Evolutionary conservation across 2,888 invertebrate species (phyloP), one percentile per base, ranked within the genome.

Genomic region (Drosophila rellima): DNA sequence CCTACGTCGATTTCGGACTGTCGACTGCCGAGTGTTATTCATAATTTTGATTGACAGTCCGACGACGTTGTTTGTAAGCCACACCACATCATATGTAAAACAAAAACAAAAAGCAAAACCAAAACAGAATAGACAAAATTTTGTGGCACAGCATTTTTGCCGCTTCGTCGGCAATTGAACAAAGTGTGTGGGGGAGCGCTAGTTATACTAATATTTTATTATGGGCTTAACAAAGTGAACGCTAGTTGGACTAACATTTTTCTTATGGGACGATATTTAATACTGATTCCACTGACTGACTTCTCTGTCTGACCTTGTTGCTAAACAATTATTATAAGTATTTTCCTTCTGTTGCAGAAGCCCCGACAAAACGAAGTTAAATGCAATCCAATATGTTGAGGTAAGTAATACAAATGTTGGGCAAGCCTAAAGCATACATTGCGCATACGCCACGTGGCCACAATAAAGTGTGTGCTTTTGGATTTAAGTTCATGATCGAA

Each of bases 31-130:
- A 74, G 31, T 67, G 66, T 65, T 74, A 79, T 87, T 84, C 89
- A 85, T 89, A 89, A 89, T 85, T 89, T 82, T 84, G 89, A 86
- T 86, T 86, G 86, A 85, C 86, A 86, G 78, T 63, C 67, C 13
- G 13, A 33, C 33, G 13, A 5, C 33, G 56, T 47, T 48, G 51
- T 26, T 26, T 66, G 62, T 26, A 72, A 63, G 57, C 57, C 56
- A 57, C 62, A 66, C 42, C 37, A 37, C 5, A n/a, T n/a, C 35
- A 40, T 31, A 35, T 35, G 20, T 29, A 55, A 42, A 54, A 48
- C 47, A 54, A 52, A 57, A 67, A 35, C 44, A 64, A 50, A 57
- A 42, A 11, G 11, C 11, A 5, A 64, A 55, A 59, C 42, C 54
- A 61, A 23, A 40, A 33, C 26, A 51, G 50, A 64, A 47, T 33